Evolutionary conservation across 2,113 vertebrate genomes (phyloP).

Genomic region (Forbesichthys agassizii): DNA sequence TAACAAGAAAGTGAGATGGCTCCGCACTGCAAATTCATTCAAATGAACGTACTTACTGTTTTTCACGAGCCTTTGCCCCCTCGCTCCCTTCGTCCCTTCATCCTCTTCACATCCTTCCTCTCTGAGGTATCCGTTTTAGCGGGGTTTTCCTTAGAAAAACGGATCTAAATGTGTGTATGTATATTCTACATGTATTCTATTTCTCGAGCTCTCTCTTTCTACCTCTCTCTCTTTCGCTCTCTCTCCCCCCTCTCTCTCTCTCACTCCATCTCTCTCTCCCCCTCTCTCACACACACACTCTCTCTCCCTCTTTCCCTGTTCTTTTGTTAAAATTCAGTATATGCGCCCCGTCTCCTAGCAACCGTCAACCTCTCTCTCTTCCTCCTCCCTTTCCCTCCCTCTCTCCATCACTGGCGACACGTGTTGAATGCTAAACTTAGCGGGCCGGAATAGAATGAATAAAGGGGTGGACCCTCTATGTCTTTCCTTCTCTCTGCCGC

Average conservation of each 20-base stretch:
- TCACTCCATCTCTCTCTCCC: slow-evolving; percentile 24
- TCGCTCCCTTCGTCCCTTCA: slow-evolving; percentile 80
- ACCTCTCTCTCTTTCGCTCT: slow-evolving; percentile 45
- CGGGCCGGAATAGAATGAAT: slow-evolving; percentile 80
- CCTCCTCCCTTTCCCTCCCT: slow-evolving; percentile 54
- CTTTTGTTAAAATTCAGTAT: slow-evolving; percentile 89
- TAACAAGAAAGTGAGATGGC: slow-evolving; percentile 47
- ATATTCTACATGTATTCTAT: slow-evolving; percentile 83
- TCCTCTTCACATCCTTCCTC: slow-evolving; percentile 81
- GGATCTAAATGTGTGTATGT: slow-evolving; percentile 74
- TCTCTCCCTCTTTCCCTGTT: slow-evolving; percentile 77
- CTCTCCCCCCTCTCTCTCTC: slow-evolving; percentile 54
- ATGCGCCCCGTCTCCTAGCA: slow-evolving; percentile 84
- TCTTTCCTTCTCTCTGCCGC: slow-evolving; percentile 45
- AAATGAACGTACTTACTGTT: slow-evolving; percentile 77
- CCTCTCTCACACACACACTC: slow-evolving; percentile 54
- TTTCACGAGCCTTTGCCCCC: slow-evolving; percentile 82
- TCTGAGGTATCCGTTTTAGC: slow-evolving; percentile 79
- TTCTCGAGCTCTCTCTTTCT: slow-evolving; percentile 70
- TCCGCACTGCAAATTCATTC: slow-evolving; percentile 64
- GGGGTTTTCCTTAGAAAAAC: slow-evolving; percentile 71
- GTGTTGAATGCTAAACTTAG: slow-evolving; percentile 88
- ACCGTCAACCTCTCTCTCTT: slow-evolving; percentile 80
- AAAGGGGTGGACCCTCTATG: slow-evolving; percentile 71
- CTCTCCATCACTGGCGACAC: slow-evolving; percentile 82